These are phyloP conservation scores for Enteromius viviparus DNA, from an alignment of 2,797 vertebrate genomes.

Conservation along the genomic window DNA sequence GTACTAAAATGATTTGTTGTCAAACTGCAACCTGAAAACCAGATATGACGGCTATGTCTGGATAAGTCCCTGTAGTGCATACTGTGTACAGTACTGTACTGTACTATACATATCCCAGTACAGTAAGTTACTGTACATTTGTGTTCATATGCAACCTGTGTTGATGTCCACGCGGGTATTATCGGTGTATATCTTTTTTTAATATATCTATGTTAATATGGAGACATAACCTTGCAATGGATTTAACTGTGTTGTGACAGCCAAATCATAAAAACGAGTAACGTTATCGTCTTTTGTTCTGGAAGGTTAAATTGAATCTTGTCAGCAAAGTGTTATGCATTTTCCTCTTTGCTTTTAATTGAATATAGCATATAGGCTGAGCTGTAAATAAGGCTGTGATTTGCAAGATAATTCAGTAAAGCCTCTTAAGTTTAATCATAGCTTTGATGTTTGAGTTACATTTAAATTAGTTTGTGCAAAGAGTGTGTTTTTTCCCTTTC, in stretches of 20 bases:
- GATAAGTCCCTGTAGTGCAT: background rate
- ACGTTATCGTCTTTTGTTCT: background rate
- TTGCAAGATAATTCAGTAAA: background rate
- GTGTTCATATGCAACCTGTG: background rate
- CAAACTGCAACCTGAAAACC: background rate
- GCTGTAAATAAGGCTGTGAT: background rate
- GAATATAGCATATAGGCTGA: background rate
- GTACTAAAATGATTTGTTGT: background rate
- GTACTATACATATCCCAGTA: background rate
- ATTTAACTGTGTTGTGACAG: background rate
- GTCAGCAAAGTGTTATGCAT: background rate
- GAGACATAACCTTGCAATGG: background rate
- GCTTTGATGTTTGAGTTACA: background rate
- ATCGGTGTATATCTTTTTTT: background rate
- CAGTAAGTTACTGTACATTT: background rate
- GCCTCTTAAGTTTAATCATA: background rate
- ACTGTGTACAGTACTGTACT: background rate
- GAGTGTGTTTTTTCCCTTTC: background rate
- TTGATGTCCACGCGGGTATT: background rate
- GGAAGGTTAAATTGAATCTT: background rate
- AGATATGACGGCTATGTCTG: background rate
- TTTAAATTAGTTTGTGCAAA: background rate
- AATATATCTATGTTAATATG: no score
- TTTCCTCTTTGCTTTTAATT: conserved; percentile 2
- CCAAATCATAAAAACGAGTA: background rate